Percentiles rank a stretch among this genome's conserved stretches.
Conservation (phyloP, 1,140 invertebrate species). For the Oreohelix idahoensis region DNA sequence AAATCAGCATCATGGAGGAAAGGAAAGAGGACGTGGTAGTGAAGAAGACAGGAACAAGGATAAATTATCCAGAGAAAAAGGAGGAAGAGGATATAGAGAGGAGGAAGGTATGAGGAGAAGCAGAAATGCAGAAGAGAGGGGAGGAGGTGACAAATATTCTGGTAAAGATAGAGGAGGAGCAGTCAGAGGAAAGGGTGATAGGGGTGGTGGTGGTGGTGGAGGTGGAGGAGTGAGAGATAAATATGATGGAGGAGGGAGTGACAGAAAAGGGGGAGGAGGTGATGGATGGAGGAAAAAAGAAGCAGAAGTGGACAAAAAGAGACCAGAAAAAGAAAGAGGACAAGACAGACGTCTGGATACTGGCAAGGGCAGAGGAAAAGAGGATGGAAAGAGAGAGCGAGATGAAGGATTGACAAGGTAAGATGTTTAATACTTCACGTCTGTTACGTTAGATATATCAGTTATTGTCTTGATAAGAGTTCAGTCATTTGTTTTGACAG, state of each 20-base stretch:
- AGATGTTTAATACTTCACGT: not conserved
- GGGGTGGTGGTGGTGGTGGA: not conserved
- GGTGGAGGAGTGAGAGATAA: not conserved
- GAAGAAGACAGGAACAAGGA: slow-evolving; percentile 14
- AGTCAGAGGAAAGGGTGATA: not conserved
- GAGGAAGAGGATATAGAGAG: slow-evolving; percentile 5
- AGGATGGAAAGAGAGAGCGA: slow-evolving; percentile 23
- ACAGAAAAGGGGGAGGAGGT: slow-evolving; percentile 1
- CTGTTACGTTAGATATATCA: too few species aligned
- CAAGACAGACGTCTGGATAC: not conserved
- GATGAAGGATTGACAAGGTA: not conserved
- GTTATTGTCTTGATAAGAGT: too few species aligned
- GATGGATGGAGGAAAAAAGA: not conserved
- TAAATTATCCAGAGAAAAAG: slow-evolving; percentile 3
- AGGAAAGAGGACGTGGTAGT: not conserved
- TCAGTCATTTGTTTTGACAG: too few species aligned
- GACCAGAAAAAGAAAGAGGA: slow-evolving; percentile 12
- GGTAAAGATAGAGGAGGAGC: slow-evolving; percentile 13
- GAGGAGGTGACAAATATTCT: slow-evolving; percentile 11
- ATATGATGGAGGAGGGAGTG: slow-evolving; percentile 5
- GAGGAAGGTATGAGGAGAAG: not conserved
- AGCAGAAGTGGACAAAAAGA: slow-evolving; percentile 1
- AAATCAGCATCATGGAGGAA: not conserved
- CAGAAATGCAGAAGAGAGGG: not conserved
- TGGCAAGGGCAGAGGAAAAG: not conserved